These are phyloP conservation scores for Hybognathus amarus DNA, from an alignment of 2,797 vertebrate species.

Conservation along the genomic window DNA sequence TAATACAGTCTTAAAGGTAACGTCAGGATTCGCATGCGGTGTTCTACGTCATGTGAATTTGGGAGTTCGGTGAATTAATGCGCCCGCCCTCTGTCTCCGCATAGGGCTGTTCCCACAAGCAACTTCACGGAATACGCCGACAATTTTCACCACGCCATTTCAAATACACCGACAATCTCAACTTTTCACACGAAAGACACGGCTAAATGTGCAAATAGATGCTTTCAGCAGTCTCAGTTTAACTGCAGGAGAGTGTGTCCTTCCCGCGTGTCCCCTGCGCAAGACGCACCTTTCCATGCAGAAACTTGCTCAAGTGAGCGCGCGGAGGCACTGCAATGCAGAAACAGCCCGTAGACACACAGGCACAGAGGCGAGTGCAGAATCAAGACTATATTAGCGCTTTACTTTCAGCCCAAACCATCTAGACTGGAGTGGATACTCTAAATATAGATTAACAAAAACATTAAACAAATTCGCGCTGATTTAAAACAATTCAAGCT, in stretches of 20 bases:
- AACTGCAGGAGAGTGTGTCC: slow-evolving; percentile 18
- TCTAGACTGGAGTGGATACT: neutral
- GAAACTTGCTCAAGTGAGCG: slow-evolving; percentile 73
- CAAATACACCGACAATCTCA: neutral
- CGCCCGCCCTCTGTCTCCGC: slow-evolving; percentile 66
- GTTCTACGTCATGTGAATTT: slow-evolving; percentile 46
- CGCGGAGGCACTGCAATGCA: slow-evolving; percentile 82
- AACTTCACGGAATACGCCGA: slow-evolving; percentile 31
- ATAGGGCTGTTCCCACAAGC: slow-evolving; percentile 76
- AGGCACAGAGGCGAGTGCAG: slow-evolving; percentile 62
- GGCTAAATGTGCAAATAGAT: neutral
- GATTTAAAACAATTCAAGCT: neutral
- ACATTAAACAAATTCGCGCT: neutral
- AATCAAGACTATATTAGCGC: slow-evolving; percentile 16
- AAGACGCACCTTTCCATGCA: slow-evolving; percentile 62
- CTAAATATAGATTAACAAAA: neutral
- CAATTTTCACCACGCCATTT: neutral
- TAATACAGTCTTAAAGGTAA: slow-evolving; percentile 8
- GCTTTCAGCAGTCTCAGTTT: neutral
- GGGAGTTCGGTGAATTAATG: slow-evolving; percentile 63
- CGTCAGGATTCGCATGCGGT: slow-evolving; percentile 34
- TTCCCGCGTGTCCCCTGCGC: slow-evolving; percentile 50
- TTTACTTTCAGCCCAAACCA: neutral
- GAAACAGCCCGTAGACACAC: slow-evolving; percentile 67
- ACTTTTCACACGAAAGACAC: neutral